These are phyloP conservation scores for Chrysemys picta DNA, from an alignment of 2,113 vertebrate species.

Conservation along the genomic window DNA sequence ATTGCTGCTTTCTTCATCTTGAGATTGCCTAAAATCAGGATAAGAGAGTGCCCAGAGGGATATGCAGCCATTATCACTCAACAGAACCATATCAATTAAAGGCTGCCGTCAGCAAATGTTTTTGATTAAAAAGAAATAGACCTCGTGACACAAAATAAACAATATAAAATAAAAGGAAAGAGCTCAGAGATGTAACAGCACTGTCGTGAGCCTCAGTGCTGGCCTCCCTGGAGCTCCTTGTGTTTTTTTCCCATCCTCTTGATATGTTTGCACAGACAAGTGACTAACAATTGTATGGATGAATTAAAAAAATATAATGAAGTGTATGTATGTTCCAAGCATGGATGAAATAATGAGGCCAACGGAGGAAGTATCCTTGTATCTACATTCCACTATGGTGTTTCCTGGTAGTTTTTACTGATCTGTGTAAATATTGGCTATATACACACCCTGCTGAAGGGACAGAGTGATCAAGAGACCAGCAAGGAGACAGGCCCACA, in stretches of 20 bases:
- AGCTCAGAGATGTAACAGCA: neutral
- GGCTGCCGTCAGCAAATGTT: fast-evolving
- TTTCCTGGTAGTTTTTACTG: neutral
- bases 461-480: fast-evolving
- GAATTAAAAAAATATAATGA: neutral
- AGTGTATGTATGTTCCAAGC: fast-evolving
- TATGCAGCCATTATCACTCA: fast-evolving
- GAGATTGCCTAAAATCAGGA: slow-evolving; percentile 42
- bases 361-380: neutral
- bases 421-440: neutral
- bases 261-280: slow-evolving; percentile 24
- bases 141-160: fast-evolving
- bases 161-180: slow-evolving; percentile 25
- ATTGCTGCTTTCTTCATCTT: slow-evolving; percentile 27
- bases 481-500: neutral
- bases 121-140: neutral
- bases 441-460: fast-evolving
- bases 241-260: neutral
- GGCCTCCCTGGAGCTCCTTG: fast-evolving
- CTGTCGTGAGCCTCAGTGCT: fast-evolving
- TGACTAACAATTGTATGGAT: neutral
- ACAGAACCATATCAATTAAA: neutral
- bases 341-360: fast-evolving
- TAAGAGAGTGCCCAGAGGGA: slow-evolving; percentile 9
- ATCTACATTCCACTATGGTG: fast-evolving